Conservation (phyloP, 2,888 invertebrate genomes). For the Microctonus aethiopoides region DNA sequence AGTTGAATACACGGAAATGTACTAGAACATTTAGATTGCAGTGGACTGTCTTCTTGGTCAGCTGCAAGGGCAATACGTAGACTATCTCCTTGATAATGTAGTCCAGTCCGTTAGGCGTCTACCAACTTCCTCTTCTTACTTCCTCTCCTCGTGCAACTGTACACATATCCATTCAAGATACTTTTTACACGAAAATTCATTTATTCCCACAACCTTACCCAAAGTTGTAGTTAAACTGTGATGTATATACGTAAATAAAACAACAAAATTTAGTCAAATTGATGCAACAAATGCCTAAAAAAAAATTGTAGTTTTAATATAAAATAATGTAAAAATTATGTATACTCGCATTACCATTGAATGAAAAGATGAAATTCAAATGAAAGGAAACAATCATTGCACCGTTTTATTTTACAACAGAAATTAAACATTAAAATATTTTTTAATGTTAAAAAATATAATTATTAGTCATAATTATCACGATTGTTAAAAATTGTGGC, state of each 20-base stretch:
- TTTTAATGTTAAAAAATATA: background rate
- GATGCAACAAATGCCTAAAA: background rate
- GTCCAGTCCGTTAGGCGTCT: slow-evolving; percentile 70
- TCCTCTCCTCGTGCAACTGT: slow-evolving; percentile 67
- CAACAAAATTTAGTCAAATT: background rate
- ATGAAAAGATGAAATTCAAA: slow-evolving; percentile 12
- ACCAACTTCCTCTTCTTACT: slow-evolving; percentile 68
- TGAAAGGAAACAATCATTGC: background rate
- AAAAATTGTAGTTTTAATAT: background rate
- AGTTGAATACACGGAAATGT: slow-evolving; percentile 70
- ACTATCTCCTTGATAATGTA: slow-evolving; percentile 70
- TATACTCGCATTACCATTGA: slow-evolving; percentile 10
- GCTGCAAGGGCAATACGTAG: slow-evolving; percentile 70
- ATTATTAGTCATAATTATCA: background rate
- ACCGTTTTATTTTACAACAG: background rate
- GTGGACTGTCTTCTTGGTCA: slow-evolving; percentile 86
- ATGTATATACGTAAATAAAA: background rate
- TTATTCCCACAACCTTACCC: background rate
- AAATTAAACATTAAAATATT: background rate
- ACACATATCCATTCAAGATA: slow-evolving; percentile 53
- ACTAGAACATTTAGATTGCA: slow-evolving; percentile 87
- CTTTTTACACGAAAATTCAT: background rate
- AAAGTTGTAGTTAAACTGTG: background rate
- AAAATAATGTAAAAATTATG: background rate
- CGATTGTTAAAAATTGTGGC: background rate